Evolutionary conservation across 2,888 invertebrate genomes (phyloP), one percentile per base, ranked within the genome.

Genomic region (Deroplatys truncata): DNA sequence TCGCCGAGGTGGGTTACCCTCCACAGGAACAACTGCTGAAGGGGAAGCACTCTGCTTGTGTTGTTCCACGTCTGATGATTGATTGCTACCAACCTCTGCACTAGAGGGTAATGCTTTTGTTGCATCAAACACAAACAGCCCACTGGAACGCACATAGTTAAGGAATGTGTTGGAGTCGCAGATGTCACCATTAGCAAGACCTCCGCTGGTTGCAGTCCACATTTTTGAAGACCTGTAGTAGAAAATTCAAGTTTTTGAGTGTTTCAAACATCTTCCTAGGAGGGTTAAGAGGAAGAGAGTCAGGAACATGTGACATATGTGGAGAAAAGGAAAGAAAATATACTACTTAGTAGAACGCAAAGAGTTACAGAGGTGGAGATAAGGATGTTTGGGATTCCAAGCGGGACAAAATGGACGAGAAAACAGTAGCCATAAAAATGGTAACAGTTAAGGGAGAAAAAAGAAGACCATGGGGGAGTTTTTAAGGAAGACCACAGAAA

Each of bases 161-260:
- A 90, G 86, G 43, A 90, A 90, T 20, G 89, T 89, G 87, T 89
- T 90, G 35, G 86, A 89, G 84, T 90, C 90, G 35, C 89, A 86
- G n/a, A 89, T 29, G 83, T 90, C 90, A 82, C 90, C 88, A 35
- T 82, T 86, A 29, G 88, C 43, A 13, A 90, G 86, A 35, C 87
- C 84, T 35, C 84, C 85, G 31, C 88, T 86, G 0, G 82, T 86
- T 25, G 84, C 28, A 15, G 84, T 31, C 20, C 56, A 16, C 56
- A 72, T 72, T 25, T 72, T 72, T 20, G 56, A 72, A 9, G 56
- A 20, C 56, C 56, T 72, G 56, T 25, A 72, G 56, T 25, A 72
- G 20, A 72, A 72, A 72, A 20, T 16, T 20, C 0, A 72, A 20
- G 16, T 72, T 72, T 72, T 43, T 43, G 43, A 43, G 43, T 13